Base-by-base conservation (phyloP, 92 coral and sea anemone genomes). In the Siderastrea radians region DNA sequence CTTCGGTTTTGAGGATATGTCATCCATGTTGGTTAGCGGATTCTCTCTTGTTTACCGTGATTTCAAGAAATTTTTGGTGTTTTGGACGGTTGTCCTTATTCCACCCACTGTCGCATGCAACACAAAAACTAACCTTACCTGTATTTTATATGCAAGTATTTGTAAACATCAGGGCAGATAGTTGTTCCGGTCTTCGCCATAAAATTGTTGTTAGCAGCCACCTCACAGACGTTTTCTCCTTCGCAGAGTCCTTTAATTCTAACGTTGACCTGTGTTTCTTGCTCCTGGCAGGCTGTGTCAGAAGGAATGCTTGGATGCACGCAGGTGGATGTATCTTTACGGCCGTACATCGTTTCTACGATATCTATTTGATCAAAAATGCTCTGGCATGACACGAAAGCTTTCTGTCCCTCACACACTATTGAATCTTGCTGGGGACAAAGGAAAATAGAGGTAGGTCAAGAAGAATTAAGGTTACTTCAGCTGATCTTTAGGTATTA, bases 331-430 rank as follows among this genome's bases (percentile, higher is more conserved):
- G 88, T 45, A 87, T 94, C 91, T 80, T 88, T 80, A 3, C 99
- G 83, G 46, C 99, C 99, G 75, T 90, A 97, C 96, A 95, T 95
- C 49, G 98, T 89, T 43, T 63, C 74, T 60, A 80, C 76, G 0
- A 97, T 78, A 57, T 92, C 91, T 14, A 97, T 86, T 68, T 87
- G 76, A 73, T 94, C 79, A 82, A 88, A 97, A 72, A 95, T 89
- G 86, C 91, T 94, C 5, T 87, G 80, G 66, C 99, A 97, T 16
- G 68, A 54, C 58, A 97, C 88, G 86, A 66, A 97, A 38, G 92
- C 95, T 88, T 97, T 97, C 70, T 95, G 98, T 38, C 96, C 95
- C 74, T 97, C 98, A 65, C 99, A 97, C 6, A 93, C 98, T 50
- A 95, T 75, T 15, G 72, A 88, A 26, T 68, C 89, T 89, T 75